Conservation (phyloP, 2,113 vertebrate genomes). For the Colinus virginianus region DNA sequence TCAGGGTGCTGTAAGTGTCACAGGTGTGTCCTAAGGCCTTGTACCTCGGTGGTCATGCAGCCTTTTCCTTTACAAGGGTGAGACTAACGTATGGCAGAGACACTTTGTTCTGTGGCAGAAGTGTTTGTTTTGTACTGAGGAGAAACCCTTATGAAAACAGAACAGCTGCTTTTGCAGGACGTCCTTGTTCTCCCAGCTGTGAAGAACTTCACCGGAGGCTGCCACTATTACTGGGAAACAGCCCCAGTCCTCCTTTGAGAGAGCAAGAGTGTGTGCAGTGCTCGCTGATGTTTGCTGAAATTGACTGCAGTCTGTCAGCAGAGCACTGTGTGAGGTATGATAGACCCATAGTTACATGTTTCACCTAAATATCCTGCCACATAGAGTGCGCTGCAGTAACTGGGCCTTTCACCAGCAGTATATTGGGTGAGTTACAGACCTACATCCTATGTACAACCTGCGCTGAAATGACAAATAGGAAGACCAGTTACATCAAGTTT, state of each 20-base stretch:
- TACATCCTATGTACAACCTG: neutral
- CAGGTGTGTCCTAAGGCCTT: neutral
- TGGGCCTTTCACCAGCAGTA: neutral
- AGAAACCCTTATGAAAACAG: neutral
- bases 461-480: neutral
- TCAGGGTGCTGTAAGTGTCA: no score
- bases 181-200: neutral
- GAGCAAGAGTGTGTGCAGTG: neutral
- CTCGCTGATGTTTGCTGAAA: neutral
- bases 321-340: neutral
- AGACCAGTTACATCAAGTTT: neutral
- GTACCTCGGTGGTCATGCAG: neutral
- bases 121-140: neutral
- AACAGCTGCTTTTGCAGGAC: neutral
- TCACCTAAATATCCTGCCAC: neutral
- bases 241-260: neutral
- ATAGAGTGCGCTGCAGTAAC: neutral
- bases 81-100: neutral
- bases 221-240: neutral
- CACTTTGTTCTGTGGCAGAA: neutral
- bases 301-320: neutral
- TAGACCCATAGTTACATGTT: rapidly evolving
- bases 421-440: neutral
- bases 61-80: neutral
- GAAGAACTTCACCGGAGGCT: neutral